Conservation (phyloP, 2,888 invertebrate genomes). For the Homarus gammarus region DNA sequence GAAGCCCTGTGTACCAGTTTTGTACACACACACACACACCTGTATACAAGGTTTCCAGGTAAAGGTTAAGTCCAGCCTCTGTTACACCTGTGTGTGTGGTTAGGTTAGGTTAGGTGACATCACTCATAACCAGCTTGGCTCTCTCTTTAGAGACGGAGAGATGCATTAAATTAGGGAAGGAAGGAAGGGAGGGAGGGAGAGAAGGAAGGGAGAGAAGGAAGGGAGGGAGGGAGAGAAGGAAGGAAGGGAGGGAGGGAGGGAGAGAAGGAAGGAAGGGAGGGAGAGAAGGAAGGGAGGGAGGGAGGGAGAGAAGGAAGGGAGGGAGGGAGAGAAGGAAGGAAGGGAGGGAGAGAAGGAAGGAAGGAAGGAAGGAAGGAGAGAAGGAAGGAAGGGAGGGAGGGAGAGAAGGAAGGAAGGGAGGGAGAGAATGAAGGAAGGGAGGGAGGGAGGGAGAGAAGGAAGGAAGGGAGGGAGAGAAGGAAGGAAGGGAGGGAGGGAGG, state of each 20-base stretch:
- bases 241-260: neutral
- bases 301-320: neutral
- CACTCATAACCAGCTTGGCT: too few species aligned
- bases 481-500: too few species aligned
- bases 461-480: neutral
- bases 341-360: neutral
- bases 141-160: too few species aligned
- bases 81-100: too few species aligned
- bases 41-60: too few species aligned
- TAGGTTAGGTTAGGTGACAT: too few species aligned
- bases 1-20: too few species aligned
- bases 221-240: neutral
- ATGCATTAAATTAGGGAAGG: too few species aligned
- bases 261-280: neutral
- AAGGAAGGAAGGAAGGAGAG: neutral
- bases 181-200: neutral
- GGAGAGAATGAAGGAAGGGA: neutral
- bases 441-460: neutral
- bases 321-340: neutral
- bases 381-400: neutral
- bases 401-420: too few species aligned
- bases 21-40: too few species aligned
- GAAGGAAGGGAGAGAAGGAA: neutral
- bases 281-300: neutral
- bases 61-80: too few species aligned